phyloP scores from a whole-genome alignment of 1,140 invertebrate genomes.

The Doryteuthis pealeii region DNA sequence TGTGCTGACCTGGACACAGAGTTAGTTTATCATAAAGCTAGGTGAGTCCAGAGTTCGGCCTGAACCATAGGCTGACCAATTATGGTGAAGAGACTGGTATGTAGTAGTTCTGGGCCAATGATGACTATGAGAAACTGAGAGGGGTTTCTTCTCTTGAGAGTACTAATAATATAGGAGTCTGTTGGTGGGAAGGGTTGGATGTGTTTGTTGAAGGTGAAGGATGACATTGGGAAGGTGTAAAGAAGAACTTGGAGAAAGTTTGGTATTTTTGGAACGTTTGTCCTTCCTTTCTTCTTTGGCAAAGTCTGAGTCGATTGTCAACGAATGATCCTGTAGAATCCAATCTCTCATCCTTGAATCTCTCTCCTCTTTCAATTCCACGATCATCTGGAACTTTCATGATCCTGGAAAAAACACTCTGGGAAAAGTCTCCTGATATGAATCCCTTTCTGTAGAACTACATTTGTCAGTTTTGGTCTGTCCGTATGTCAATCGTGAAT shows the following conservation, averaged over 20 bases:
- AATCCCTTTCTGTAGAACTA: neutral
- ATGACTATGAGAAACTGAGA: slow-evolving; percentile 1
- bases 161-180: neutral
- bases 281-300: slow-evolving; percentile 42
- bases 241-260: slow-evolving; percentile 18
- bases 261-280: slow-evolving; percentile 49
- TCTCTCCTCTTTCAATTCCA: neutral
- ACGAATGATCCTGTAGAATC: neutral
- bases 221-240: too few species aligned
- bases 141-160: neutral
- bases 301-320: neutral
- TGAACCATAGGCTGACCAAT: slow-evolving; percentile 37
- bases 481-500: neutral
- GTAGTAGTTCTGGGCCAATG: slow-evolving; percentile 8
- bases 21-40: slow-evolving; percentile 15
- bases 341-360: neutral
- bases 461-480: neutral
- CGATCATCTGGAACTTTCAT: neutral
- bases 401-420: slow-evolving; percentile 1
- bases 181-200: neutral
- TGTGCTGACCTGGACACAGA: slow-evolving; percentile 16
- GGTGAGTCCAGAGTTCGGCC: slow-evolving; percentile 7
- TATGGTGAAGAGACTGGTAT: slow-evolving; percentile 15
- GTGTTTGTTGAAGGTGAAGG: neutral
- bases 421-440: neutral